Conservation (phyloP, 2,888 invertebrate species). For the Lacanobia wlatinum region DNA sequence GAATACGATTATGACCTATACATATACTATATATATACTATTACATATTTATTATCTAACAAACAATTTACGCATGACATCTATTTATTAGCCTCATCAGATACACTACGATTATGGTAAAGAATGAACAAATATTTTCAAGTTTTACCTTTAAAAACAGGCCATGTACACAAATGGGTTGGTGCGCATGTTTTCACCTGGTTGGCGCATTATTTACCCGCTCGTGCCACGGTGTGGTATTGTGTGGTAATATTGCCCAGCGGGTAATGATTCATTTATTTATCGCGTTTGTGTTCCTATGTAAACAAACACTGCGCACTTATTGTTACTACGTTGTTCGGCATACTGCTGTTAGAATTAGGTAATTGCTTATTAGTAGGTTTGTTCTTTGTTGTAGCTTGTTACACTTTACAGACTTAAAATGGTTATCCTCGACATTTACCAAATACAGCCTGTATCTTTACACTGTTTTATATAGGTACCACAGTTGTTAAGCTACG, state of each 20-base stretch:
- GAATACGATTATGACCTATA: no score
- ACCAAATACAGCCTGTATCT: not conserved
- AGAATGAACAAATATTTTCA: slow-evolving; percentile 33
- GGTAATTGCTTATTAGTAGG: slow-evolving; percentile 19
- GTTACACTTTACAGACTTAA: slow-evolving; percentile 17
- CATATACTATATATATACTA: no score
- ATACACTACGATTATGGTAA: slow-evolving; percentile 18
- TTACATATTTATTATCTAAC: slow-evolving; percentile 40
- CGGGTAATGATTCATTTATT: slow-evolving; percentile 65
- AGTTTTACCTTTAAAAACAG: slow-evolving; percentile 27
- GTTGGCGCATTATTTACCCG: slow-evolving; percentile 52
- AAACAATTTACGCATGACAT: slow-evolving; percentile 22
- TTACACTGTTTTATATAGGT: not conserved
- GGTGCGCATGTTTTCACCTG: slow-evolving; percentile 50
- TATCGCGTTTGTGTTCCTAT: slow-evolving; percentile 58
- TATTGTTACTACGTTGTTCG: slow-evolving; percentile 57
- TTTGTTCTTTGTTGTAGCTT: slow-evolving; percentile 33
- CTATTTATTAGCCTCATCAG: slow-evolving; percentile 6
- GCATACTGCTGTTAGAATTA: slow-evolving; percentile 34
- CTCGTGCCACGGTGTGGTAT: slow-evolving; percentile 50
- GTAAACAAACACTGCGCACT: slow-evolving; percentile 68
- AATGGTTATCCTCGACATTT: not conserved
- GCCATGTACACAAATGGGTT: slow-evolving; percentile 27
- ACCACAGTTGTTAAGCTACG: not conserved
- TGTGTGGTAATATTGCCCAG: slow-evolving; percentile 68